Conservation (phyloP, 2,113 vertebrate species). For the Gymnarchus niloticus region DNA sequence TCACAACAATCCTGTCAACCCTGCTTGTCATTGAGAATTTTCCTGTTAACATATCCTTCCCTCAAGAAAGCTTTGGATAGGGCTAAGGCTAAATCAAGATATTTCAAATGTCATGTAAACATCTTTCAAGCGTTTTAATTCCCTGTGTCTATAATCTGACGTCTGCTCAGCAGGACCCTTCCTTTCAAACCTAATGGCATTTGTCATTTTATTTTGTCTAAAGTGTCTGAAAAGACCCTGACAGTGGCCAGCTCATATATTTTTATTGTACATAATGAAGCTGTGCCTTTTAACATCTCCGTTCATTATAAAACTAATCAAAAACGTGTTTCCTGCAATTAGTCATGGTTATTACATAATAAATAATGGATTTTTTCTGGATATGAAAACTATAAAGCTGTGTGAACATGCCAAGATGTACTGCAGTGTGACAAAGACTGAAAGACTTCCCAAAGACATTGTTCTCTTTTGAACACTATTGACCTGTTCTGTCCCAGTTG, state of each 20-base stretch:
- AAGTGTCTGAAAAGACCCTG: neutral
- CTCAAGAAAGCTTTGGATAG: neutral
- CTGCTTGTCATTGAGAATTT: neutral
- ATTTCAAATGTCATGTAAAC: neutral
- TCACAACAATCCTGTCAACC: neutral
- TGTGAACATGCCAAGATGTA: neutral
- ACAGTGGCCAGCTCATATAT: neutral
- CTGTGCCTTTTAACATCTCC: neutral
- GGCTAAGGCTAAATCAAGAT: neutral
- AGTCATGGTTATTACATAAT: neutral
- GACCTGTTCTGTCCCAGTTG: neutral
- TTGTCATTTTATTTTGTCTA: neutral
- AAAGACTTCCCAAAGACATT: neutral
- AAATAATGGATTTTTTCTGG: neutral
- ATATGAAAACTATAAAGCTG: neutral
- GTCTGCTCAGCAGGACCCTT: neutral
- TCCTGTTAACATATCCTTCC: neutral
- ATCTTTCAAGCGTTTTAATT: neutral
- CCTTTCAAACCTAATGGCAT: neutral
- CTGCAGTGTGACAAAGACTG: neutral
- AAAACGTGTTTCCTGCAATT: neutral
- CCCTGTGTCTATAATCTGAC: neutral
- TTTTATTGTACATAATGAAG: neutral
- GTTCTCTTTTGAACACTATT: neutral
- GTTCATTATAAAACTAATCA: neutral